These are phyloP conservation scores for Naja naja DNA, from an alignment of 2,113 vertebrate genomes.

Conservation along the genomic window DNA sequence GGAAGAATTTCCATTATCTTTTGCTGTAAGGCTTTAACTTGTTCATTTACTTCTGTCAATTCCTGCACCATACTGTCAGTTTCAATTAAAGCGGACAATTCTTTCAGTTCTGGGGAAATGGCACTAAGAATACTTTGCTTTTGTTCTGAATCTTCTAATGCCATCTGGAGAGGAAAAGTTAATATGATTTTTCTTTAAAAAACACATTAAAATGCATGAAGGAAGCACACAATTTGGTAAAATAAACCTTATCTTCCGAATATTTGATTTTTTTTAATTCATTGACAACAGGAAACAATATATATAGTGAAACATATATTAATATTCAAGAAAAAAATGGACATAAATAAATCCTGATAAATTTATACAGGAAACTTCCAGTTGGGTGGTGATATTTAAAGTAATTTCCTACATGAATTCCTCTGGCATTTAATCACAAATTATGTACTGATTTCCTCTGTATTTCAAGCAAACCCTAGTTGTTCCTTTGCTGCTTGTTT, in stretches of 20 bases:
- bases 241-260: conserved; percentile 1
- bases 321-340: background rate
- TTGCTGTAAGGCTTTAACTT: conserved; percentile 76
- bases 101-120: conserved; percentile 75
- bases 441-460: background rate
- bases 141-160: conserved; percentile 85
- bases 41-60: conserved; percentile 68
- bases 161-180: conserved; percentile 70
- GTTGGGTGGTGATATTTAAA: background rate
- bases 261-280: background rate
- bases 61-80: conserved; percentile 68
- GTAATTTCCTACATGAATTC: background rate
- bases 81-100: conserved; percentile 81
- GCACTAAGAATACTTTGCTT: conserved; percentile 78
- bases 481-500: background rate
- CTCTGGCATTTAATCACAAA: background rate
- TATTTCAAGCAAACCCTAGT: background rate
- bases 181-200: background rate
- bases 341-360: background rate
- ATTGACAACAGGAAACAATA: background rate
- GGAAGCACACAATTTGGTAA: background rate
- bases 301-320: background rate
- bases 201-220: background rate
- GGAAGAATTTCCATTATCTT: conserved; percentile 77
- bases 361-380: background rate